These are phyloP conservation scores for Mormyrus lacerda DNA, from an alignment of 2,113 vertebrate genomes.

Conservation along the genomic window DNA sequence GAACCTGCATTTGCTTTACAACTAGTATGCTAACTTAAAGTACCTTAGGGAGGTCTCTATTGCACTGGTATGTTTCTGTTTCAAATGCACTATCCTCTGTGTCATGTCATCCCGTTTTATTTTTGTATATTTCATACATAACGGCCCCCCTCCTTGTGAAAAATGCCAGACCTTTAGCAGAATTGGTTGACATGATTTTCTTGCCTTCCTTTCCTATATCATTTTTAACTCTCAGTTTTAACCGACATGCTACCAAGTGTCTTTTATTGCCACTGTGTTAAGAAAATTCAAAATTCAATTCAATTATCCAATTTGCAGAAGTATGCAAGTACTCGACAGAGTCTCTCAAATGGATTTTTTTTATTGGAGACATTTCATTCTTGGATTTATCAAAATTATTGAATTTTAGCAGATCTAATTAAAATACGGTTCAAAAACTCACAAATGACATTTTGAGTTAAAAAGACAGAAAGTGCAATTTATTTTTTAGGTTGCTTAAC, in stretches of 20 bases:
- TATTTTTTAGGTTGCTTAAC: background rate
- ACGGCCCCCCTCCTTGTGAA: background rate
- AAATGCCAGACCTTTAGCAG: background rate
- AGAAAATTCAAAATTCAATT: background rate
- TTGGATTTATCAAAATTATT: background rate
- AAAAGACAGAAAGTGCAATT: background rate
- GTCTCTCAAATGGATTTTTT: background rate
- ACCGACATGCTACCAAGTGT: background rate
- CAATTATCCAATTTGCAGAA: background rate
- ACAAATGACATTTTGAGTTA: background rate
- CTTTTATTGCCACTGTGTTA: background rate
- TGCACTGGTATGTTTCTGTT: background rate
- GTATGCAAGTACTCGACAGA: background rate
- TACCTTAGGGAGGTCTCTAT: background rate
- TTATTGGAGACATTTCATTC: background rate
- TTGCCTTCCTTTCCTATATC: background rate
- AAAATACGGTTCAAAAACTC: background rate
- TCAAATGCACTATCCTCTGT: background rate
- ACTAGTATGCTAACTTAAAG: background rate
- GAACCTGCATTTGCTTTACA: background rate
- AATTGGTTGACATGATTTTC: background rate
- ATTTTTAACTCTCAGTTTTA: background rate
- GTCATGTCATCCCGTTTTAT: background rate
- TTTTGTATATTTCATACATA: background rate
- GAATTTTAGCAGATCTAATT: background rate